Evolutionary conservation across 2,113 vertebrate species (phyloP), one percentile per base, ranked within the genome.

Genomic region (Tichodroma muraria): DNA sequence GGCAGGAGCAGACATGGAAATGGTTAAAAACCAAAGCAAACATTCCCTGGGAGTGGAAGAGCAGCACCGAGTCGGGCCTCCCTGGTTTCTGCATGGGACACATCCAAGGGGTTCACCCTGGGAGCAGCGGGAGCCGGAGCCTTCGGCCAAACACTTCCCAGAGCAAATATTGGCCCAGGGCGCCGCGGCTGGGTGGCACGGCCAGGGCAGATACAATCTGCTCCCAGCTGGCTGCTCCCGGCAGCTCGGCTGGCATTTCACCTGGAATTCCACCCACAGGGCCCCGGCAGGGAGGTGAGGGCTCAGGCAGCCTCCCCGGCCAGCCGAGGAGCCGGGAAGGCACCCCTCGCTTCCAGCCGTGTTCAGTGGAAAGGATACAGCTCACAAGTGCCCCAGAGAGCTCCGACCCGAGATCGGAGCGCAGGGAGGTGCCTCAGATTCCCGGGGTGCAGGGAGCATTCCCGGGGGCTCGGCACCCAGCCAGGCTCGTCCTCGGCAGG

Each of bases 111-210:
- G 11, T 0, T 54, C 56, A 17, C 49, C 65, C 57, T 2, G 66
- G 30, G 49, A 87, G 47, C 63, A 60, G n/a, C 0, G 5, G 16
- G 53, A 81, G 77, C 61, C 2, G 6, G 31, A 65, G 60, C 63
- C 38, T 38, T 13, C 3, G 3, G 85, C 42, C 68, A 50, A 57
- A 13, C 68, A 57, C 37, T 65, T 77, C 63, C 63, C 12, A 57
- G 22, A 80, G 59, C 85, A 94, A 95, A 94, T 77, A 93, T 88
- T 93, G 86, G 76, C 90, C 49, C 56, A 88, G 30, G 88, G 82
- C 0, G 2, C 33, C 19, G 18, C 1, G 4, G 27, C 2, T 8
- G 57, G 61, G 47, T 23, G 49, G 53, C 8, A 56, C 9, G 0
- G 89, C 69, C 33, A 18, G 50, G 78, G 3, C 11, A 71, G 71